Evolutionary conservation across 2,888 invertebrate species (phyloP), one percentile per base, ranked within the genome.

Genomic region (Ophonus ardosiacus): DNA sequence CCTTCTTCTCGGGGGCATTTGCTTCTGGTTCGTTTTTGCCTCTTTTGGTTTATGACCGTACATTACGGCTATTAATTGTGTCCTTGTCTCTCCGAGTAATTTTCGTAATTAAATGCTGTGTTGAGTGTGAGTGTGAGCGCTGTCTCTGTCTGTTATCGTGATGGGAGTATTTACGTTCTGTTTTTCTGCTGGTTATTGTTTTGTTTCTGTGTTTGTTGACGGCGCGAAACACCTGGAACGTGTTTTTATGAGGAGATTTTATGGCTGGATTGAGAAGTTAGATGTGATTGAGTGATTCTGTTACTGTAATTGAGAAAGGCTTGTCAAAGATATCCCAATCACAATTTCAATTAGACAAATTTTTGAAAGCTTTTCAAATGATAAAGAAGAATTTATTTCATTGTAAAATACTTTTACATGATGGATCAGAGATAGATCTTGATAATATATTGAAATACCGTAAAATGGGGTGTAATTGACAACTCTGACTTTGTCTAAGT

Each of bases 1-100:
- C 24, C 13, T 40, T 40, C 15, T 43, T 43, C 17, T 43, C 40
- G 17, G 40, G 71, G 71, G 43, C 51, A 74, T 43, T 68, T 68
- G 38, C 68, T 68, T 24, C 68, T 68, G 31, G 68, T 15, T 31
- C n/a, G 43, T 74, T 74, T 74, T 74, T 74, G 71, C 71, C 71
- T 74, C 71, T 74, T 43, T 74, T 74, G 71, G 40, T 74, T 74
- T 74, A 74, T 74, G 40, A 74, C 71, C 71, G 43, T 43, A 74
- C 71, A 74, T 74, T 74, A 74, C 40, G n/a, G 71, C 71, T 74
- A 74, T 74, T 74, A 74, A 74, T 74, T 74, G 71, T 74, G 71
- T 74, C 71, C 71, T 74, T 74, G 71, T 74, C 71, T 74, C 71
- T 7, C 18, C 5, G 71, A 74, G 43, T 74, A 74, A 74, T 74